These are phyloP conservation scores for Drosophila yooni DNA, from an alignment of 2,888 invertebrate genomes.

Conservation along the genomic window DNA sequence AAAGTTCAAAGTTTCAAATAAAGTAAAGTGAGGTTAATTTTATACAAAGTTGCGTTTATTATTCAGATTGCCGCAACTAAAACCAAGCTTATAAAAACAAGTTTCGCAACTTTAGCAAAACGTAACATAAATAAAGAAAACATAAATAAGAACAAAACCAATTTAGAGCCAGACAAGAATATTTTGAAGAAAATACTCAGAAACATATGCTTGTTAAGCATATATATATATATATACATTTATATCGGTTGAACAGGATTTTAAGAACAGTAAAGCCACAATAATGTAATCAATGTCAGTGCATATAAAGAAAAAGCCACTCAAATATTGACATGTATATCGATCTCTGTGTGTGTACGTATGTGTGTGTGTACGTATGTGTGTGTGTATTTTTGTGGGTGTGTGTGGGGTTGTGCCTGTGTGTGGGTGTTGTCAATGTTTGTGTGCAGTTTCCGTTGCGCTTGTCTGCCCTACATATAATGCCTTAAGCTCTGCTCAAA, in stretches of 20 bases:
- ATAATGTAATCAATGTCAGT: slow-evolving; percentile 59
- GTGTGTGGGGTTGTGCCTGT: too few species aligned
- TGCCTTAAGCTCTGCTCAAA: slow-evolving; percentile 47
- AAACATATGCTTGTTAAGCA: neutral
- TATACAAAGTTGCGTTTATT: neutral
- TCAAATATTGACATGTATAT: slow-evolving; percentile 44
- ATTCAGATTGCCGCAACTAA: neutral
- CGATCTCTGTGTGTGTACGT: slow-evolving; percentile 14
- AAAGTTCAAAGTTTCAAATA: neutral
- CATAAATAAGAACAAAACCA: neutral
- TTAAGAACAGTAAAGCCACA: slow-evolving; percentile 8
- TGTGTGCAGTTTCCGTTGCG: slow-evolving; percentile 55
- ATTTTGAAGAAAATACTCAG: neutral
- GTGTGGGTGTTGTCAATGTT: slow-evolving; percentile 13
- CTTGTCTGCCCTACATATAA: slow-evolving; percentile 38
- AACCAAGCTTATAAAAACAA: neutral
- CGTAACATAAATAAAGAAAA: neutral
- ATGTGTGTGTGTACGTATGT: slow-evolving; percentile 17
- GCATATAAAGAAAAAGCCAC: slow-evolving; percentile 35
- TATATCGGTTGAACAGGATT: slow-evolving; percentile 1
- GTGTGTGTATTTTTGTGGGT: neutral
- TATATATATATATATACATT: neutral
- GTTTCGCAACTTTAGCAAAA: neutral
- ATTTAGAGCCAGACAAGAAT: neutral
- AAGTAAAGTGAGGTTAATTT: neutral